phyloP scores from a whole-genome alignment of 2,113 vertebrate species.

The Eurypyga helias region DNA sequence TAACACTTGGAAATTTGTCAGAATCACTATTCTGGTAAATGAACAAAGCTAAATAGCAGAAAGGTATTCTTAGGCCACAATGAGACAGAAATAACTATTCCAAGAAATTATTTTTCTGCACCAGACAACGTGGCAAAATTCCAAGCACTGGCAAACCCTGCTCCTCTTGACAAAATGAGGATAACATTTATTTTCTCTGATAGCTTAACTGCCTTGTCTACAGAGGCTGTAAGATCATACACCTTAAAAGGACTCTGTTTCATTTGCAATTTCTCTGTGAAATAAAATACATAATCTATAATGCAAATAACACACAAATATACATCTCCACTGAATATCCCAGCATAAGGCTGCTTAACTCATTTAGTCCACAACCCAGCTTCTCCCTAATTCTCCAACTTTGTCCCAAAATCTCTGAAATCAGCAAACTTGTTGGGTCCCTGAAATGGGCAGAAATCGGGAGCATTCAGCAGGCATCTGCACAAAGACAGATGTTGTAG shows the following conservation, averaged over 20 bases:
- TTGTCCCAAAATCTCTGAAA: background rate
- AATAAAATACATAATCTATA: background rate
- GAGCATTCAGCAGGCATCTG: background rate
- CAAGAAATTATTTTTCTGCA: background rate
- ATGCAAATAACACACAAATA: background rate
- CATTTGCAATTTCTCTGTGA: background rate
- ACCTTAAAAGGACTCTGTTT: background rate
- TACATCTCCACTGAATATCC: background rate
- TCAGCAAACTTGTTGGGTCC: background rate
- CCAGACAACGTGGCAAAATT: background rate
- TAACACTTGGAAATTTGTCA: conserved; percentile 42
- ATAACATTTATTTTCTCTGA: background rate
- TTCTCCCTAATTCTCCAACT: background rate
- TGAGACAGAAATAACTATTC: conserved; percentile 6
- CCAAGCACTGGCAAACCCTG: background rate
- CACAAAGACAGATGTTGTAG: background rate
- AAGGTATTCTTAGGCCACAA: conserved; percentile 23
- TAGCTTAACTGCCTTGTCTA: background rate
- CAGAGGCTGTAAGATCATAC: background rate
- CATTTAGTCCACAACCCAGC: background rate
- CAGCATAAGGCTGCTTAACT: background rate
- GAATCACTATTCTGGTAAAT: background rate
- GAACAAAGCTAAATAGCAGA: conserved; percentile 31
- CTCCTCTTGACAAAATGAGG: background rate
- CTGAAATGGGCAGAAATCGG: background rate